phyloP scores from a whole-genome alignment of 2,888 invertebrate genomes.

The Oxyscelio sp. region DNA sequence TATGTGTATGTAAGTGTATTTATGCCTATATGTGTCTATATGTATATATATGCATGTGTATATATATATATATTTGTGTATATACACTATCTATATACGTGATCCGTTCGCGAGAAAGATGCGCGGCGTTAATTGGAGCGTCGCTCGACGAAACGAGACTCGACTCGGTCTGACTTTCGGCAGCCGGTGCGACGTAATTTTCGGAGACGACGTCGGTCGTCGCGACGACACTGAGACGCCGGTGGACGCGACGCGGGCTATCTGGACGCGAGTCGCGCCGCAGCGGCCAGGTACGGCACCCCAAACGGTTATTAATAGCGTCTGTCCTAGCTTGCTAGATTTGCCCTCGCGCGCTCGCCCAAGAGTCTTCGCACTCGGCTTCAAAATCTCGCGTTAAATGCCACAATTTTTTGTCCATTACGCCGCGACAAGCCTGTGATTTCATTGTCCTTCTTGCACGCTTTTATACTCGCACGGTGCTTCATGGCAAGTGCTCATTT shows the following conservation, averaged over 20 bases:
- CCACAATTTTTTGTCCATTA: not conserved
- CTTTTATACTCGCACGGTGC: too few relatives aligned
- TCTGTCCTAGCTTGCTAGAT: constrained; percentile 87
- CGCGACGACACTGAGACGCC: constrained; percentile 88
- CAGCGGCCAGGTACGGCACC: constrained; percentile 88
- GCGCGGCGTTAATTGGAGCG: constrained; percentile 22
- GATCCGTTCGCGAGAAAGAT: constrained; percentile 2
- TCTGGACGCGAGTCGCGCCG: constrained; percentile 83
- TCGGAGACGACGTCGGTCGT: constrained; percentile 85
- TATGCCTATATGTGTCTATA: too few relatives aligned
- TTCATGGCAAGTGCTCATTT: too few relatives aligned
- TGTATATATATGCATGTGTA: not conserved
- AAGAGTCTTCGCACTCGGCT: constrained; percentile 64
- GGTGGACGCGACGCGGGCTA: constrained; percentile 85
- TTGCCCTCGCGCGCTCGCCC: constrained; percentile 81
- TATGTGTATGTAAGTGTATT: too few relatives aligned
- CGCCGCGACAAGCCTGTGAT: too few relatives aligned
- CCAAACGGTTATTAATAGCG: constrained; percentile 88
- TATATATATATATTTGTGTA: constrained; percentile 28
- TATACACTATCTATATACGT: too few relatives aligned
- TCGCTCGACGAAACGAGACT: constrained; percentile 26
- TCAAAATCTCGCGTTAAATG: constrained; percentile 16
- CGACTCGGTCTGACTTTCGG: constrained; percentile 7
- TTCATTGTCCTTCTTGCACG: too few relatives aligned
- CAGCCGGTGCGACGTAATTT: constrained; percentile 36